Base-by-base conservation (phyloP, 53 echinoderm and acorn worm genomes). In the Holothuria leucospilota region DNA sequence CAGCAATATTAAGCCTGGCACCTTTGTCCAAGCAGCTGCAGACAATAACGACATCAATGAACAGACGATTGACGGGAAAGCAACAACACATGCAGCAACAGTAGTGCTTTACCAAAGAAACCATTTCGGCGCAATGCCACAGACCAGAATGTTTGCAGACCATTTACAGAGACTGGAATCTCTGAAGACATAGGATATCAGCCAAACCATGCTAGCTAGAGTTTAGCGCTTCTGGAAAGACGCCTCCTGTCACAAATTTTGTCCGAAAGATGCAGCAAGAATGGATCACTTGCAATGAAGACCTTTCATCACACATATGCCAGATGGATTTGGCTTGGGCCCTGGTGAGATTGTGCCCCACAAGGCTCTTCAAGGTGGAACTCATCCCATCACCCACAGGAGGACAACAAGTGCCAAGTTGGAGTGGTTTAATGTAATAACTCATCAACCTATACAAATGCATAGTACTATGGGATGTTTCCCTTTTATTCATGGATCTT, bases 31-130 rank as follows among this genome's bases (percentile, higher is more conserved):
- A n/a, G n/a, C n/a, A n/a, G n/a, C n/a, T n/a, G n/a, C n/a, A n/a
- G n/a, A n/a, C n/a, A n/a, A n/a, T n/a, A n/a, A n/a, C n/a, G n/a
- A 89, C 53, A 71, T 89, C 51, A 85, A 85, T 63, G 85, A 89
- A 65, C 85, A 89, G 39, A 85, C 85, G 59, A 69, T 85, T 46
- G 89, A 85, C 41, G 89, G 75, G 29, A 89, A 77, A 69, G 53
- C 29, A 46, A 89, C 86, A 49, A 85, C 90, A 29, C 85, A 85
- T 68, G 67, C 78, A 75, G 85, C 90, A 27, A 63, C 87, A 28
- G 13, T 80, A 16, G 38, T 29, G 5, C 38, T 30, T 15, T 59
- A 80, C 38, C 61, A 80, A 26, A 59, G 6, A 68, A 69, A 61
- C 12, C 77, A 77, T 23, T 89, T 85, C 25, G 85, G 85, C 13